These are phyloP conservation scores for Hypomecis atomaria DNA, from an alignment of 2,888 invertebrate species.

Conservation along the genomic window DNA sequence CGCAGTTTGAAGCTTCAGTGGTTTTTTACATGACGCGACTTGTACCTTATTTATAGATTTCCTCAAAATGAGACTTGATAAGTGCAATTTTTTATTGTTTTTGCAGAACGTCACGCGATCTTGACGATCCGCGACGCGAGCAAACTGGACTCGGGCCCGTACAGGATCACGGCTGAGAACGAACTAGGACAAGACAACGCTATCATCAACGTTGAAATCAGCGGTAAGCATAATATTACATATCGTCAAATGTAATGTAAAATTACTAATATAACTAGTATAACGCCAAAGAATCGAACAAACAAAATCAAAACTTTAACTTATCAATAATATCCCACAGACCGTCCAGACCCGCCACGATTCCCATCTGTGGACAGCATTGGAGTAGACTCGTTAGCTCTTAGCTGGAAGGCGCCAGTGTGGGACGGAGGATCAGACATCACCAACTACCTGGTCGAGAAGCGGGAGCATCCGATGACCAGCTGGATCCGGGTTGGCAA, in stretches of 20 bases:
- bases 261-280: too few relatives aligned
- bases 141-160: conserved; percentile 97
- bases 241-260: neutral
- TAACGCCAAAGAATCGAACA: neutral
- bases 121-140: conserved; percentile 97
- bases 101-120: conserved; percentile 94
- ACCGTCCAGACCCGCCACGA: conserved; percentile 98
- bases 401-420: conserved; percentile 97
- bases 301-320: too few relatives aligned
- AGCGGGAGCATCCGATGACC: conserved; percentile 96
- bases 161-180: conserved; percentile 97
- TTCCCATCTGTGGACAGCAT: conserved; percentile 95
- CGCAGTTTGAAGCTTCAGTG: too few relatives aligned
- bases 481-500: conserved; percentile 98
- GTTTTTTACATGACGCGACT: too few relatives aligned
- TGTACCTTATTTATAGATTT: too few relatives aligned
- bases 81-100: conserved; percentile 4
- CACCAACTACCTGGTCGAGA: conserved; percentile 98
- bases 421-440: conserved; percentile 99
- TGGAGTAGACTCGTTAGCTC: conserved; percentile 95
- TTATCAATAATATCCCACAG: conserved; percentile 65
- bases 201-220: conserved; percentile 97
- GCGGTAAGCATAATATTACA: conserved; percentile 85
- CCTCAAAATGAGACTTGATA: neutral
- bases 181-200: conserved; percentile 97